Evolutionary conservation across 2,888 invertebrate genomes (phyloP), one percentile per base, ranked within the genome.

Genomic region (Meteorus colon): DNA sequence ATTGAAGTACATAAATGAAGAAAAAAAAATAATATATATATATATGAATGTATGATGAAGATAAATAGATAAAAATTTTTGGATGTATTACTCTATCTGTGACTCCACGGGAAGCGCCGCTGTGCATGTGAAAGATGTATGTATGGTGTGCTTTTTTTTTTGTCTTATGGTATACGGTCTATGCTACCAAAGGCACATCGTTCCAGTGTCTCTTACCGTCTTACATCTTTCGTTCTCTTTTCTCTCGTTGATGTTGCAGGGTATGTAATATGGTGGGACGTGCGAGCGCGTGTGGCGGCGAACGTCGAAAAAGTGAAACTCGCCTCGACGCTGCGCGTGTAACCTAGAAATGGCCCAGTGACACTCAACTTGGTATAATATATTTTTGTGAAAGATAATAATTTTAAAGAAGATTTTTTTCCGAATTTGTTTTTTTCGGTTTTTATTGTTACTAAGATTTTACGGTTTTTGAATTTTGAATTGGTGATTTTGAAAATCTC

Each of bases 301-400:
- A 87, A 83, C 86, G 85, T 84, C 88, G 89, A 89, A 89, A 89
- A 89, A 89, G 89, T 89, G 89, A 89, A 89, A 89, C 89, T 89
- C 89, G 85, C 84, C 86, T 86, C 55, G 55, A 55, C 88, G 88
- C 86, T 88, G 88, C 88, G 89, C 89, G 89, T 89, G 89, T 89
- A 89, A 89, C 89, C 89, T 89, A 89, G 89, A 89, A 89, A 89
- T 87, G 87, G 81, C 78, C 79, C 87, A 87, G 88, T 80, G 89
- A 88, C 87, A 84, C 89, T 89, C 89, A 89, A 88, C 87, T 82
- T 83, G 77, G 79, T 82, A 37, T 60, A 19, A 68, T 19, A 29
- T 73, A 72, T 60, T 72, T 51, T 68, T 48, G 48, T 16, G 48
- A 2, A 48, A 48, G n/a, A 45, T 45, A 8, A 34, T 34, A 34